Evolutionary conservation across 2,797 vertebrate species (phyloP), one percentile per base, ranked within the genome.

Genomic region (Coregonus ussuriensis): DNA sequence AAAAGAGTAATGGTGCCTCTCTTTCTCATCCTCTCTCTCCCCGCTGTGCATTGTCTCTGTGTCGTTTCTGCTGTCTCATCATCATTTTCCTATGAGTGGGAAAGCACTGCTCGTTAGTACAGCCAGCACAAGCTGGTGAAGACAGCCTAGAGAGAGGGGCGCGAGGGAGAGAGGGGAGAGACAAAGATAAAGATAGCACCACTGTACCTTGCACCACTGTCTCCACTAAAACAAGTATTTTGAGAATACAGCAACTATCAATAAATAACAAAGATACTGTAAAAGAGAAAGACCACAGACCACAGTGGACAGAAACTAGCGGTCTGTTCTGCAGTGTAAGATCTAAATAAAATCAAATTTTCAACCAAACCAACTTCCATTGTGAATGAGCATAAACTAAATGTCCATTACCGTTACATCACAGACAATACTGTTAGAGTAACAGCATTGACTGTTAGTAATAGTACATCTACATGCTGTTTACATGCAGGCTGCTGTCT

Each of bases 51-150:
- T 85, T 82, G 85, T 89, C 3, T 47, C 88, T 78, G 82, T 35
- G 54, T 78, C 47, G 82, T 67, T 90, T 91, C 85, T 91, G 90
- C 92, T 92, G 91, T 88, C 92, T 93, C 91, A 92, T 94, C 93
- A 93, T 89, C 84, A 90, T 91, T 89, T 92, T 85, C 86, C 86
- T 84, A 74, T 68, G 81, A 90, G 88, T 88, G 86, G 86, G 91
- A 88, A 87, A 81, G 84, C 56, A 74, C 83, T 77, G 86, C 89
- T 91, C 88, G 90, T 91, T 92, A 91, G 91, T 83, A 83, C 81
- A 84, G 87, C 84, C 89, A 80, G 87, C 81, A 76, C 84, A 37
- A 52, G 33, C 74, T 69, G 63, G 47, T 54, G 72, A 51, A 67
- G 63, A 65, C 56, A 65, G 73, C 54, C 54, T 7, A 16, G 59